Percentiles rank a stretch among this genome's conserved stretches.
phyloP scores from a whole-genome alignment of 1,140 invertebrate species.

The Orius insidiosus region DNA sequence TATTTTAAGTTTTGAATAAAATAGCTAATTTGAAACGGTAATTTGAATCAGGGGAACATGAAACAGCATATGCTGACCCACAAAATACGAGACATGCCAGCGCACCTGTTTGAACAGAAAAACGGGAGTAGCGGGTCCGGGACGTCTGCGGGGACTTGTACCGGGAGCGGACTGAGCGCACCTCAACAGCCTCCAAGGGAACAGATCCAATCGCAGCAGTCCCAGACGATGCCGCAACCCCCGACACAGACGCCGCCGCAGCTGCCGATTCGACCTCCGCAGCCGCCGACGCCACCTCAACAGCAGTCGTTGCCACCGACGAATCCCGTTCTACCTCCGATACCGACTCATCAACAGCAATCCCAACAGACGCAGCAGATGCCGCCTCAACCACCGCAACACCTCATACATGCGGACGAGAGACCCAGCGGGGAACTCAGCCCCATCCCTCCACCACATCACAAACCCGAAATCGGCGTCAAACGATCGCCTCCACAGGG shows the following conservation, averaged over 20 bases:
- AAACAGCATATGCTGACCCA: slow-evolving; percentile 96
- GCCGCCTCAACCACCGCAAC: slow-evolving; percentile 25
- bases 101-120: slow-evolving; percentile 36
- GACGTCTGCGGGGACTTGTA: slow-evolving; percentile 9
- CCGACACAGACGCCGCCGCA: background rate
- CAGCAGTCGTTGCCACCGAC: slow-evolving; percentile 26
- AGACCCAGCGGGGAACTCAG: background rate
- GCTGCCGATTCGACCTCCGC: slow-evolving; percentile 23
- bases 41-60: slow-evolving; percentile 66
- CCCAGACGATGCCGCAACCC: slow-evolving; percentile 24
- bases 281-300: slow-evolving; percentile 20
- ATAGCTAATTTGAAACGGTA: too few relatives aligned
- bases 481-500: slow-evolving; percentile 30
- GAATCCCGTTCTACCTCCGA: slow-evolving; percentile 12
- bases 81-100: slow-evolving; percentile 84
- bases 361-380: slow-evolving; percentile 27
- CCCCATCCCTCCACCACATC: slow-evolving; percentile 5
- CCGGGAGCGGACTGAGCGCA: background rate
- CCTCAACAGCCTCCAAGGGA: background rate
- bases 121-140: slow-evolving; percentile 11
- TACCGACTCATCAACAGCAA: slow-evolving; percentile 26
- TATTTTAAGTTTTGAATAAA: too few relatives aligned
- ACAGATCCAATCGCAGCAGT: background rate
- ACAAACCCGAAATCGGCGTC: slow-evolving; percentile 23
- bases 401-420: background rate